Percentiles rank a stretch among this genome's conserved stretches.
phyloP scores from a whole-genome alignment of 1,140 invertebrate genomes.

The Aradophagus sp. region DNA sequence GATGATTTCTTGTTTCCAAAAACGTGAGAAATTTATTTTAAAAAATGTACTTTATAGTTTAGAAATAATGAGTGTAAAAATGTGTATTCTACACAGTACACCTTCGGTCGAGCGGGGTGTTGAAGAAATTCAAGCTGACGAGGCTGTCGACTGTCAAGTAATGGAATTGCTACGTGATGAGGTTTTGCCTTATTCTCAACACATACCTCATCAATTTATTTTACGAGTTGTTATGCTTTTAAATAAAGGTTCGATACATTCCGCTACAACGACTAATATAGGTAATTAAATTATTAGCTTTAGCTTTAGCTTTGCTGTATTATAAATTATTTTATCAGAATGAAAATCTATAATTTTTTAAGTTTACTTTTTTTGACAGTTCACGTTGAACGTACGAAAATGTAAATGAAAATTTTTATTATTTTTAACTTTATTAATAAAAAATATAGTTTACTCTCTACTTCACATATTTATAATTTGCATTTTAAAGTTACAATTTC shows the following conservation, averaged over 20 bases:
- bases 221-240: constrained; percentile 90
- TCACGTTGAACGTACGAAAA: no score
- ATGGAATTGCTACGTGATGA: constrained; percentile 90
- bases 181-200: constrained; percentile 86
- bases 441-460: no score
- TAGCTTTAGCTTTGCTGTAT: constrained; percentile 7
- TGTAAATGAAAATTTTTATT: no score
- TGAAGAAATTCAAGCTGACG: constrained; percentile 89
- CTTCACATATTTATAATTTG: no score
- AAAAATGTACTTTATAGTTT: no score
- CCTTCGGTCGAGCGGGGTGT: constrained; percentile 80
- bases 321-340: constrained; percentile 5
- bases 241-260: constrained; percentile 95
- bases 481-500: constrained; percentile 31
- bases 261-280: constrained; percentile 81
- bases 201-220: constrained; percentile 90
- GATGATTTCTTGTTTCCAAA: constrained; percentile 94
- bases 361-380: no score
- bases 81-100: no score
- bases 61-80: no score
- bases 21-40: constrained; percentile 74
- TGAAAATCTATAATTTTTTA: no score
- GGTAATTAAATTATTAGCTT: constrained; percentile 60
- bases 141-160: constrained; percentile 90
- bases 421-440: no score